These are phyloP conservation scores for Poeciliopsis retropinna DNA, from an alignment of 2,113 vertebrate genomes.

Conservation along the genomic window DNA sequence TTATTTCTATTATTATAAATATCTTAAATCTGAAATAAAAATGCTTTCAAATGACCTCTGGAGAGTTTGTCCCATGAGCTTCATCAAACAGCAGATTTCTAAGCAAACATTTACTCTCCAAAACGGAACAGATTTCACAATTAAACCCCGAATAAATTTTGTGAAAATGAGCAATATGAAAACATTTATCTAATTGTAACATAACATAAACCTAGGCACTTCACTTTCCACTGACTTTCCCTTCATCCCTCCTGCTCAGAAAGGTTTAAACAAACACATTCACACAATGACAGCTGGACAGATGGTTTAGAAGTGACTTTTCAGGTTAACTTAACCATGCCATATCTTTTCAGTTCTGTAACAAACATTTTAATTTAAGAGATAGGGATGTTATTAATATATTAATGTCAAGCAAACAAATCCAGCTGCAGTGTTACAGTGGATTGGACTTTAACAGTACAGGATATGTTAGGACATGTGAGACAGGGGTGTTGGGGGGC, in stretches of 20 bases:
- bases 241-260: slow-evolving; percentile 58
- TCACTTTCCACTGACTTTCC: slow-evolving; percentile 20
- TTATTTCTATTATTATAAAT: background rate
- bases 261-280: slow-evolving; percentile 60
- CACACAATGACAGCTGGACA: slow-evolving; percentile 29
- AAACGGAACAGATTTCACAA: background rate
- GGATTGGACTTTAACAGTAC: slow-evolving; percentile 59
- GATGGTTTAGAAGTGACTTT: slow-evolving; percentile 16
- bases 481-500: no score
- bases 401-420: background rate
- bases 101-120: slow-evolving; percentile 6
- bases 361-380: slow-evolving; percentile 22
- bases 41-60: background rate
- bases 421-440: slow-evolving; percentile 34
- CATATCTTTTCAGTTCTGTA: slow-evolving; percentile 20
- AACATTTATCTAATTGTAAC: background rate
- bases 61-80: background rate
- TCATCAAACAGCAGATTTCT: background rate
- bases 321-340: background rate
- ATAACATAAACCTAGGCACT: background rate
- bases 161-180: slow-evolving; percentile 18
- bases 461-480: slow-evolving; percentile 66
- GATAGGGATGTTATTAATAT: background rate
- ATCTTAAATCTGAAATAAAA: background rate
- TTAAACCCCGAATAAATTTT: background rate